Evolutionary conservation across 1,140 invertebrate species (phyloP).

Genomic region (Stegodyphus dumicola): DNA sequence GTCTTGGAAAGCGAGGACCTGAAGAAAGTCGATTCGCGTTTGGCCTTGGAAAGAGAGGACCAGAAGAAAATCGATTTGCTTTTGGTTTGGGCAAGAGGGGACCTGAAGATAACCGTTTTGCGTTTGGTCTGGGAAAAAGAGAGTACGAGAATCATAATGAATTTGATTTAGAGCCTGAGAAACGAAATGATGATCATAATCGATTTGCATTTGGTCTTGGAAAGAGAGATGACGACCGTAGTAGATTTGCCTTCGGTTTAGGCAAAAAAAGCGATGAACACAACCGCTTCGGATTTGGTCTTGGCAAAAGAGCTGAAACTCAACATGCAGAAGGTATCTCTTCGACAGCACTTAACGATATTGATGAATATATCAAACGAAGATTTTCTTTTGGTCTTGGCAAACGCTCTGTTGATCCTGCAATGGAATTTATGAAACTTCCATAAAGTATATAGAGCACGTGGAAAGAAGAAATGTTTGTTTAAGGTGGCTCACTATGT

Average conservation of each 20-base stretch:
- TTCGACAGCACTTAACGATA: neutral
- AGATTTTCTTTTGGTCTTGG: constrained; percentile 63
- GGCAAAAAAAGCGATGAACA: constrained; percentile 53
- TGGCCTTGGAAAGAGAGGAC: constrained; percentile 56
- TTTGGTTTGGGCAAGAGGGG: constrained; percentile 49
- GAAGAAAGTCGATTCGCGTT: constrained; percentile 58
- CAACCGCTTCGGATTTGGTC: constrained; percentile 8
- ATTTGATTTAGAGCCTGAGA: constrained; percentile 62
- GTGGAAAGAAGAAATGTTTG: neutral
- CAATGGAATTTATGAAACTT: constrained; percentile 24
- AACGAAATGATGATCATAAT: constrained; percentile 18
- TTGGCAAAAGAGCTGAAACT: constrained; percentile 41
- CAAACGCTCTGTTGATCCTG: constrained; percentile 53
- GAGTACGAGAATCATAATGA: constrained; percentile 4
- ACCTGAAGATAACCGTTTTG: constrained; percentile 17
- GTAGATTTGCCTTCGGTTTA: constrained; percentile 44
- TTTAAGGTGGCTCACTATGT: too few relatives aligned
- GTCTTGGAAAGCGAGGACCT: constrained; percentile 52
- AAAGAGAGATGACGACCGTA: constrained; percentile 29
- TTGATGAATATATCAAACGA: constrained; percentile 62
- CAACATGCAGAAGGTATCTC: too few relatives aligned
- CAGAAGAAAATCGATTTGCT: constrained; percentile 40
- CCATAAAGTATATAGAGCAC: neutral
- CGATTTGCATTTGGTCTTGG: constrained; percentile 60
- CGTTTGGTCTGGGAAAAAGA: constrained; percentile 54